Evolutionary conservation across 2,113 vertebrate genomes (phyloP), one percentile per base, ranked within the genome.

Genomic region (Lophochroa leadbeateri): DNA sequence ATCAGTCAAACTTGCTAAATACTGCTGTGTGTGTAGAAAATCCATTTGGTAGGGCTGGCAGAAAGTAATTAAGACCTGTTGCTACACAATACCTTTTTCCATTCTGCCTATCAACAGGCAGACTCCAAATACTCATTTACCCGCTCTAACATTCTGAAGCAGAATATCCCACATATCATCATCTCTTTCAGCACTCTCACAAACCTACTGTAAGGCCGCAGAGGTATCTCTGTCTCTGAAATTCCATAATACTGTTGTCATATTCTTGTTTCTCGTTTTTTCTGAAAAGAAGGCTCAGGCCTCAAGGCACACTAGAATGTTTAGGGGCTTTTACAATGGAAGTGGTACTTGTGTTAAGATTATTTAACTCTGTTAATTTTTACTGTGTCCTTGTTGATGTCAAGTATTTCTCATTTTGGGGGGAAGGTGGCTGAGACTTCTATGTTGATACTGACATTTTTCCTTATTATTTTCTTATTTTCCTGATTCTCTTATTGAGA

Each of bases 371-470:
- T 70, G 4, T 61, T 65, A 2, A 33, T 79, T 82, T 79, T 91
- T 91, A 17, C 13, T 28, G 37, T 46, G 12, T 61, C 17, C 33
- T 79, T 74, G 14, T 60, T 14, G 49, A 23, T 52, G 55, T 15
- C 4, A 14, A 18, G 5, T 64, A 41, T 37, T 58, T 74, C 7
- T 74, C 9, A 16, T 18, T 80, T 47, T 46, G 8, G 4, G 5
- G 6, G 23, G 10, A 85, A 10, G 33, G 21, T 65, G 57, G 10
- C 0, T 33, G 0, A 57, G 27, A 39, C 3, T 47, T 14, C 13
- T 75, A 3, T 43, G 47, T 39, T 85, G 35, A 24, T 50, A 35
- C 1, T 41, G 29, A 7, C 2, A 5, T 9, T 58, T 63, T 81
- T 41, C 16, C 6, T 77, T 17, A 28, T 65, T 75, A 24, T 53